Evolutionary conservation across 1,140 invertebrate genomes (phyloP), one percentile per base, ranked within the genome.

Genomic region (Zophobas atratus): DNA sequence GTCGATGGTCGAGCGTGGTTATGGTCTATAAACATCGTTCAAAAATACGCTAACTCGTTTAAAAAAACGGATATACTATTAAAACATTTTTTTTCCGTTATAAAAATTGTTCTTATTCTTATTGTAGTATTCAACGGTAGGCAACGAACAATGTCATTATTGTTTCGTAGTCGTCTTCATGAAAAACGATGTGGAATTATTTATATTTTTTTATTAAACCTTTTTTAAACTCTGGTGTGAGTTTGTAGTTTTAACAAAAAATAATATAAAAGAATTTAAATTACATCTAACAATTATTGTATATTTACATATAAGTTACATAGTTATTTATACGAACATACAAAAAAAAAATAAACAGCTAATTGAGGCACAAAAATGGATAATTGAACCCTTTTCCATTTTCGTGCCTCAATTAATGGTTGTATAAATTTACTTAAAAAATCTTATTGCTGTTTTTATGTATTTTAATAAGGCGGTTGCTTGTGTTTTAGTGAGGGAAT

Each of bases 241-340:
- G 49, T 53, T 53, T 53, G 0, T 53, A 53, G 49, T 53, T 53
- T 53, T 53, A 0, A 53, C 49, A 53, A 53, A 53, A 53, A 53
- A 53, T 53, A 53, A 53, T 53, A 53, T 53, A 53, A 53, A 53
- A 53, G 49, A 53, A 53, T 53, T 53, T 53, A 53, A 53, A 53
- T 53, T 53, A 0, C 49, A 32, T 53, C 0, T 53, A 53, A 53
- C 49, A 53, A 53, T 53, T 53, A 53, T 53, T 53, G 49, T 53
- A 53, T 53, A 53, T 53, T 53, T 53, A 53, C 49, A 53, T 53
- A 53, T 53, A 53, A 53, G 49, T 53, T 53, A 53, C 49, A 53
- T 53, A 53, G 5, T 53, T 53, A 53, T 53, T 46, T 46, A 46
- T 46, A 46, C 43, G 43, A 46, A 46, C 43, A 46, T 46, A 8